Evolutionary conservation across 2,888 invertebrate genomes (phyloP), one percentile per base, ranked within the genome.

Genomic region (Chrysina gloriosa): DNA sequence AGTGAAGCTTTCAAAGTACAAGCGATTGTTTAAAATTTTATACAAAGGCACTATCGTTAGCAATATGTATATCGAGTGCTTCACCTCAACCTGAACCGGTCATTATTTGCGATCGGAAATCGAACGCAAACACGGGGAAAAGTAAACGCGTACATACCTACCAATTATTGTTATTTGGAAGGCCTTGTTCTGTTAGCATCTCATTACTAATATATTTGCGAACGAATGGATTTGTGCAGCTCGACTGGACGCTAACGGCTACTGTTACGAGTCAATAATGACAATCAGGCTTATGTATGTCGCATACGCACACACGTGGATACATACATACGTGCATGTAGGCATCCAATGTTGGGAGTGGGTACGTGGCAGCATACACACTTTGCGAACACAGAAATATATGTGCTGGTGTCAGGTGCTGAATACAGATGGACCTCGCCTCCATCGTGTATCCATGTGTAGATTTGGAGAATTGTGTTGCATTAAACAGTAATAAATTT

Each of bases 201-300:
- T 56, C 39, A 56, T 25, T 39, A 25, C 58, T 58, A 58, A 58
- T 58, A 58, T 58, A 58, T 23, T 58, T 58, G 58, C 25, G 39
- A 25, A 36, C 27, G 58, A 58, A 58, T 39, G 23, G 58, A 58
- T 58, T 42, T 25, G 39, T 39, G 39, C 25, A 23, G 14, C 14
- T 7, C 11, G 14, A 11, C 16, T 23, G 52, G 31, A 52, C 16
- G 19, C 31, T 9, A 31, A 39, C 25, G 7, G 58, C 23, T 7
- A 39, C 42, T 42, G 39, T 58, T 25, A 39, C 58, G 11, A 39
- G 58, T 58, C 39, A 58, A 34, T 56, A 56, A 36, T 36, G 36
- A 29, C 11, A 56, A 56, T 36, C 21, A 23, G n/a, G 23, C 56
- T 36, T 34, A 39, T 39, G 39, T 39, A 52, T 16, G 9, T 21